phyloP scores from a whole-genome alignment of 2,888 invertebrate genomes.

The Archips crataeganus region DNA sequence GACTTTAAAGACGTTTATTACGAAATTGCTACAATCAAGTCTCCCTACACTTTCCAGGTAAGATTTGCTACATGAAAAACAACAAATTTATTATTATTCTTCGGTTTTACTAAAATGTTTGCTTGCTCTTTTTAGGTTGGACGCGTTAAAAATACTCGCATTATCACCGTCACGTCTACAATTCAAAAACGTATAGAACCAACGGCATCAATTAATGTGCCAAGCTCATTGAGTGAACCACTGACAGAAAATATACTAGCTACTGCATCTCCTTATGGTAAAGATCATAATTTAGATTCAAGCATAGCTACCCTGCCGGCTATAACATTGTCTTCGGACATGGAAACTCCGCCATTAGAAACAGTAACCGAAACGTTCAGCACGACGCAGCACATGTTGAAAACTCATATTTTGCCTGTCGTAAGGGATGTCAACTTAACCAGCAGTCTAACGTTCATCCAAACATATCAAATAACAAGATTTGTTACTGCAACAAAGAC shows the following conservation, averaged over 20 bases:
- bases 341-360: conserved; percentile 94
- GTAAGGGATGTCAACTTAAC: conserved; percentile 91
- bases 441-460: conserved; percentile 92
- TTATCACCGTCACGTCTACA: conserved; percentile 94
- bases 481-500: conserved; percentile 96
- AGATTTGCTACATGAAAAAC: background rate
- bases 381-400: conserved; percentile 94
- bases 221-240: conserved; percentile 89
- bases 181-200: conserved; percentile 91
- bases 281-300: conserved; percentile 89
- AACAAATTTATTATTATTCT: background rate
- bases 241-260: conserved; percentile 95
- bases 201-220: conserved; percentile 81
- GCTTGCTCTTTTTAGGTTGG: conserved; percentile 88
- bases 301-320: conserved; percentile 94
- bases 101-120: conserved; percentile 26
- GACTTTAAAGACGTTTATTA: conserved; percentile 95
- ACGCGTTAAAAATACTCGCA: conserved; percentile 94
- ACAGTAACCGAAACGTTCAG: conserved; percentile 96
- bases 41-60: conserved; percentile 96
- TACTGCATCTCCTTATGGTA: conserved; percentile 90
- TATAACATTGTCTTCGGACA: conserved; percentile 90
- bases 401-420: conserved; percentile 95
- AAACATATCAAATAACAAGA: conserved; percentile 95
- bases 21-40: conserved; percentile 95